phyloP scores from a whole-genome alignment of 2,113 vertebrate species.

The Tachysurus vachellii region DNA sequence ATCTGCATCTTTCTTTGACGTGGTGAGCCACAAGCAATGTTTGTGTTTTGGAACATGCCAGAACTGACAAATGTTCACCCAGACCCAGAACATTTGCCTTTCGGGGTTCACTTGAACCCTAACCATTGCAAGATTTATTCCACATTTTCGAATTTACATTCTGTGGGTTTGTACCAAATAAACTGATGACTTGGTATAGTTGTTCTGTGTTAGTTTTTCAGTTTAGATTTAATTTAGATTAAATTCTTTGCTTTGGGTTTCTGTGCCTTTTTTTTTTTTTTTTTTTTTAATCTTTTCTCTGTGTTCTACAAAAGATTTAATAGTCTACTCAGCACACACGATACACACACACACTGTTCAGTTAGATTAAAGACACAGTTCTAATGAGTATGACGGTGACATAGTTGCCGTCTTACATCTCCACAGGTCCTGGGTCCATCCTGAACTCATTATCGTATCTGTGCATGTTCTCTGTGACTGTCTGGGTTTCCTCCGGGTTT shows the following conservation, averaged over 20 bases:
- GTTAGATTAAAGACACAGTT: background rate
- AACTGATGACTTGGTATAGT: background rate
- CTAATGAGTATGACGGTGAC: background rate
- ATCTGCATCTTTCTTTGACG: background rate
- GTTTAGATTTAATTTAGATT: background rate
- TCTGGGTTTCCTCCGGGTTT: background rate
- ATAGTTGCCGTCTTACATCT: background rate
- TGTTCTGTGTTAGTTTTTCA: background rate
- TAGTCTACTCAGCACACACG: background rate
- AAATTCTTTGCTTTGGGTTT: background rate
- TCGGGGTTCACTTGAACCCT: background rate
- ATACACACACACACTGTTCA: background rate
- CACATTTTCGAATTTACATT: background rate
- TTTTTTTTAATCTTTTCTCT: background rate
- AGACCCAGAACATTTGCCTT: background rate
- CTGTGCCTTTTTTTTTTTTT: background rate
- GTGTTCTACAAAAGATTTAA: background rate
- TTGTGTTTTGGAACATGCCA: background rate
- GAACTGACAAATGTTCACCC: background rate
- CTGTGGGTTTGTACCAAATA: background rate
- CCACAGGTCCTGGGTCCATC: background rate
- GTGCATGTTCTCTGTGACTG: background rate
- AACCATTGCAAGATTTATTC: background rate
- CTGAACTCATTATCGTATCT: background rate
- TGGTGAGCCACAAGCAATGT: background rate